Evolutionary conservation across 1,140 invertebrate species (phyloP).

Genomic region (Macrostomum lignano): DNA sequence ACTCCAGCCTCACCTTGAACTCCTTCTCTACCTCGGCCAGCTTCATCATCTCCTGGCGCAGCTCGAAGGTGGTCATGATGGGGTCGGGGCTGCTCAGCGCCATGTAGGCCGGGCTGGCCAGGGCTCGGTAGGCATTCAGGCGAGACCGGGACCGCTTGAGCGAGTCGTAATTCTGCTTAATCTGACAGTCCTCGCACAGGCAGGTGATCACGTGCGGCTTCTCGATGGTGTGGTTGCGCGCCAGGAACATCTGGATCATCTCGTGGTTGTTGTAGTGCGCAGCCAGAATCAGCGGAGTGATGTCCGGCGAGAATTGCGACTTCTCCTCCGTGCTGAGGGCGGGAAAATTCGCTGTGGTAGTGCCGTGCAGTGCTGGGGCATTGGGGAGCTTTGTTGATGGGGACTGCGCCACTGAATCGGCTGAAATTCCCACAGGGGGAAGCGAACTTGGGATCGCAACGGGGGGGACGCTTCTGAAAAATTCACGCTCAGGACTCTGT

Average conservation of each 20-base stretch:
- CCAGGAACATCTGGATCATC: constrained; percentile 15
- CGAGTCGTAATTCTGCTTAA: constrained; percentile 10
- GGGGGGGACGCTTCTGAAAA: too few relatives aligned
- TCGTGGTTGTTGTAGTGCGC: constrained; percentile 17
- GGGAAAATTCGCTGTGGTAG: too few relatives aligned
- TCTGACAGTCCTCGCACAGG: constrained; percentile 10
- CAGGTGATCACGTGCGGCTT: constrained; percentile 12
- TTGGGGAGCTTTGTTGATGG: too few relatives aligned
- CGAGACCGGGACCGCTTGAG: constrained; percentile 9
- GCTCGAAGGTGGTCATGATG: constrained; percentile 6
- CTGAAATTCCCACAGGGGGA: too few relatives aligned
- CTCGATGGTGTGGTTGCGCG: constrained; percentile 10
- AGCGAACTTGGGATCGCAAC: too few relatives aligned
- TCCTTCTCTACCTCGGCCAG: constrained; percentile 10
- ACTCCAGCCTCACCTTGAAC: constrained; percentile 7
- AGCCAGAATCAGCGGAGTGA: constrained; percentile 17
- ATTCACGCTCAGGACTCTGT: too few relatives aligned
- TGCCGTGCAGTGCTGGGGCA: too few relatives aligned
- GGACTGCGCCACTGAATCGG: too few relatives aligned
- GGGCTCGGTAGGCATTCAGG: constrained; percentile 5
- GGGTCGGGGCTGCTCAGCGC: constrained; percentile 5
- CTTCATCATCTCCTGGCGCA: constrained; percentile 9
- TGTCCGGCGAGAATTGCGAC: constrained; percentile 14
- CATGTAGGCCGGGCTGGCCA: constrained; percentile 6
- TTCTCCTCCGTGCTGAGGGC: constrained; percentile 10